These are phyloP conservation scores for Oeneis ivallda DNA, from an alignment of 2,888 invertebrate genomes.

Conservation along the genomic window DNA sequence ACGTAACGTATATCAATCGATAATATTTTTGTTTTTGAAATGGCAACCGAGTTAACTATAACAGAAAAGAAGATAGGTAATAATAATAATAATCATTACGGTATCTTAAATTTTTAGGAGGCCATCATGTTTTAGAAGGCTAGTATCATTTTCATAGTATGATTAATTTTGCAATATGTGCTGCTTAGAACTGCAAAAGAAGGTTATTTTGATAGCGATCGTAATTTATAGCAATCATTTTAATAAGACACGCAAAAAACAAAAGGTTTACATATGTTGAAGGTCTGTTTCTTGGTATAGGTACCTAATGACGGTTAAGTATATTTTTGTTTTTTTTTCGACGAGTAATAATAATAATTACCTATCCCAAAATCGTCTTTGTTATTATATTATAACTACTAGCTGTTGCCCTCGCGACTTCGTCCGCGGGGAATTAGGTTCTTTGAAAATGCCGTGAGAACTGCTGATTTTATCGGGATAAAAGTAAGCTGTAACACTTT, in stretches of 20 bases:
- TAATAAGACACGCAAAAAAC: constrained; percentile 41
- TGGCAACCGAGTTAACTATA: not conserved
- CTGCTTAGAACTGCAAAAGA: constrained; percentile 35
- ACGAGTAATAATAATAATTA: not conserved
- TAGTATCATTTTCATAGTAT: not conserved
- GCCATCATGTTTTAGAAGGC: not conserved
- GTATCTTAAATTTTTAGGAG: not conserved
- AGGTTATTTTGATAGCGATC: constrained; percentile 42
- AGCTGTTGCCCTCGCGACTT: too few species aligned
- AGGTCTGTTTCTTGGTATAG: constrained; percentile 26
- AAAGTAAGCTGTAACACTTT: too few species aligned
- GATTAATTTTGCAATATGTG: not conserved
- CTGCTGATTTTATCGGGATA: too few species aligned
- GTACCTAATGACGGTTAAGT: not conserved
- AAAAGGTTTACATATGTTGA: constrained; percentile 36
- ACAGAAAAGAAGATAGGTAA: constrained; percentile 1
- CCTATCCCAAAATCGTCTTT: too few species aligned
- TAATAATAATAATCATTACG: not conserved
- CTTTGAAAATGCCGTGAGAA: too few species aligned
- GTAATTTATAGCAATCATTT: constrained; percentile 35
- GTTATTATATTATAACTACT: too few species aligned
- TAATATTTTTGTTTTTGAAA: constrained; percentile 36
- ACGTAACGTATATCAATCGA: constrained; percentile 40
- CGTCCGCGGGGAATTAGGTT: too few species aligned
- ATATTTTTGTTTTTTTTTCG: not conserved